A percentile compares a stretch with the other conserved stretches of the same genome.
Evolutionary conservation across 2,888 invertebrate species (phyloP).

Genomic region (Calliphora vomitoria): DNA sequence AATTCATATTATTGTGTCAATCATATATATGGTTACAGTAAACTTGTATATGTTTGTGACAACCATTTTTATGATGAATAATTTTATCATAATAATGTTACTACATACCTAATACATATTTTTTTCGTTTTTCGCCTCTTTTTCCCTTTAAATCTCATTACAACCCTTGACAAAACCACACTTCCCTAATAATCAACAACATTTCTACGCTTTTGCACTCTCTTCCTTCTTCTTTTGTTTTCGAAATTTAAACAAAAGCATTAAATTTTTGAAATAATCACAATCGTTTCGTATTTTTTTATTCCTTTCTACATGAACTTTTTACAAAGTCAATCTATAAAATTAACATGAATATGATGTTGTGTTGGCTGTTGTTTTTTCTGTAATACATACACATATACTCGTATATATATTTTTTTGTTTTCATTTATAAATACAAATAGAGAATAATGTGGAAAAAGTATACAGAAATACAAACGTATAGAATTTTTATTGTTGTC

Average conservation of each 20-base stretch:
- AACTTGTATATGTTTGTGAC: too few species aligned
- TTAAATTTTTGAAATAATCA: conserved; percentile 66
- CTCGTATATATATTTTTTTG: too few species aligned
- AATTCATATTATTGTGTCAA: too few species aligned
- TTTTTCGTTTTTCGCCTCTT: too few species aligned
- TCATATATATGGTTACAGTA: too few species aligned
- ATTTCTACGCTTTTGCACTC: conserved; percentile 13
- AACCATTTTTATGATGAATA: too few species aligned
- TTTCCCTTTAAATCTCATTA: too few species aligned
- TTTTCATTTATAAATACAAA: conserved; percentile 30
- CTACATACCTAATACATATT: too few species aligned
- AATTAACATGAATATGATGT: conserved; percentile 67
- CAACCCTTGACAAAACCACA: not conserved
- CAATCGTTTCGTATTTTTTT: conserved; percentile 37
- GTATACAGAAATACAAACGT: not conserved
- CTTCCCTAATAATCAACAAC: conserved; percentile 43
- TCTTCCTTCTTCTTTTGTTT: conserved; percentile 18
- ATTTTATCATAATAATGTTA: too few species aligned
- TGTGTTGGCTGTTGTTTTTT: conserved; percentile 40
- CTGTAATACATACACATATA: too few species aligned
- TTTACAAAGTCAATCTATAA: conserved; percentile 68
- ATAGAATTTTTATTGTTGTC: conserved; percentile 58
- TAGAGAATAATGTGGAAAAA: conserved; percentile 23
- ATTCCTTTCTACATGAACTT: conserved; percentile 41
- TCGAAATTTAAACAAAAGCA: conserved; percentile 50